Percentiles rank a stretch among this genome's conserved stretches.
Evolutionary conservation across 2,113 vertebrate genomes (phyloP).

Genomic region (Bos javanicus): DNA sequence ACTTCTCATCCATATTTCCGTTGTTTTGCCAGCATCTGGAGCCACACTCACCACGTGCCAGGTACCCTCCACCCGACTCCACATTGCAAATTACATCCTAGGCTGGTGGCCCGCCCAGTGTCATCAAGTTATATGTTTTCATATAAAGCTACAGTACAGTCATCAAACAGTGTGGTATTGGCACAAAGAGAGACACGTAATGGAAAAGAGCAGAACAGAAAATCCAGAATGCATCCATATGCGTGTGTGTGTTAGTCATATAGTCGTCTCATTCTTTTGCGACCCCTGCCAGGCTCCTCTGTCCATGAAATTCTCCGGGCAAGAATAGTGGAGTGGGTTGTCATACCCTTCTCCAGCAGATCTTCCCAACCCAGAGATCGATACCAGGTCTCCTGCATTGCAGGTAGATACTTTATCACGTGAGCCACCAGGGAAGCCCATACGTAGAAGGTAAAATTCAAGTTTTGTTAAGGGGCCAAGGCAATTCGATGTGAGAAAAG

Average conservation of each 20-base stretch:
- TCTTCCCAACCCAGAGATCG: neutral
- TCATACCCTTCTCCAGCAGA: neutral
- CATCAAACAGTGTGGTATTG: neutral
- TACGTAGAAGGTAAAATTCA: neutral
- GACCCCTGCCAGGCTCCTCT: neutral
- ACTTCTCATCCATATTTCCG: neutral
- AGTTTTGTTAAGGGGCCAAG: neutral
- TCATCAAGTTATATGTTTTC: neutral
- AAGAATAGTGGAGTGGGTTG: neutral
- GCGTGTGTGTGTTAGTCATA: neutral
- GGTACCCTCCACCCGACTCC: neutral
- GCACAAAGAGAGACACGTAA: neutral
- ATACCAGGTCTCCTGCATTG: neutral
- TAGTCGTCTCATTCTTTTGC: neutral
- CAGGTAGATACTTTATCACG: neutral
- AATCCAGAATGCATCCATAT: neutral
- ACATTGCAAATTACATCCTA: neutral
- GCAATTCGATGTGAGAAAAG: neutral
- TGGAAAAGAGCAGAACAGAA: neutral
- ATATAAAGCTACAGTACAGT: neutral
- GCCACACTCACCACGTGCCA: rapidly evolving
- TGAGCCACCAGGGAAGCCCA: neutral
- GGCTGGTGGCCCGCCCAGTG: neutral
- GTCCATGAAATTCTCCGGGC: neutral
- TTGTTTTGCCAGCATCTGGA: neutral